phyloP scores from a whole-genome alignment of 1,140 invertebrate species.

The Megalopta genalis region DNA sequence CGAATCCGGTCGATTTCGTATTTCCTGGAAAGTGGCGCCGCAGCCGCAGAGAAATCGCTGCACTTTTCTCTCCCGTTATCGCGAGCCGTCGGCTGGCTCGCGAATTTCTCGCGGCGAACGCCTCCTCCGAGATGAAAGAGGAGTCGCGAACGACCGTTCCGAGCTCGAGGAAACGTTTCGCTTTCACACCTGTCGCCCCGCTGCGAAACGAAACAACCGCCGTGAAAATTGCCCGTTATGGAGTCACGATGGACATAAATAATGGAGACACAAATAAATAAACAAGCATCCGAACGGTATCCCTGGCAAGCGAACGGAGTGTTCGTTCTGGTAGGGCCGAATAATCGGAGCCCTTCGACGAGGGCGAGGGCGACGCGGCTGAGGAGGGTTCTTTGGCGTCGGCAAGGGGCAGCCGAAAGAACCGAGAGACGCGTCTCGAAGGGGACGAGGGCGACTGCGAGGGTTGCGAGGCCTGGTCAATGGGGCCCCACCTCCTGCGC shows the following conservation, averaged over 20 bases:
- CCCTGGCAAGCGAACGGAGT: too few species aligned
- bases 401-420: slow-evolving; percentile 46
- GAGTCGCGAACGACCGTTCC: too few species aligned
- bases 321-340: too few species aligned
- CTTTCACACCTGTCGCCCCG: too few species aligned
- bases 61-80: not conserved
- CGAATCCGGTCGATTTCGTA: slow-evolving; percentile 41
- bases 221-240: too few species aligned
- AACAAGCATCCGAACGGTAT: not conserved
- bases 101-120: too few species aligned
- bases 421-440: slow-evolving; percentile 55
- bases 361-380: slow-evolving; percentile 31
- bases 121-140: too few species aligned
- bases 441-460: slow-evolving; percentile 17
- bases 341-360: not conserved
- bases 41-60: not conserved
- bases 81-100: too few species aligned
- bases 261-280: slow-evolving; percentile 17
- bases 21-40: slow-evolving; percentile 30
- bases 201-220: too few species aligned
- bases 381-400: slow-evolving; percentile 39
- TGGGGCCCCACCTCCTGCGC: slow-evolving; percentile 27
- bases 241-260: too few species aligned
- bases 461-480: slow-evolving; percentile 39
- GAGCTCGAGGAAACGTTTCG: too few species aligned